These are phyloP conservation scores for Trididemnum miniatum DNA, from an alignment of 23 tunicate species.

Conservation along the genomic window DNA sequence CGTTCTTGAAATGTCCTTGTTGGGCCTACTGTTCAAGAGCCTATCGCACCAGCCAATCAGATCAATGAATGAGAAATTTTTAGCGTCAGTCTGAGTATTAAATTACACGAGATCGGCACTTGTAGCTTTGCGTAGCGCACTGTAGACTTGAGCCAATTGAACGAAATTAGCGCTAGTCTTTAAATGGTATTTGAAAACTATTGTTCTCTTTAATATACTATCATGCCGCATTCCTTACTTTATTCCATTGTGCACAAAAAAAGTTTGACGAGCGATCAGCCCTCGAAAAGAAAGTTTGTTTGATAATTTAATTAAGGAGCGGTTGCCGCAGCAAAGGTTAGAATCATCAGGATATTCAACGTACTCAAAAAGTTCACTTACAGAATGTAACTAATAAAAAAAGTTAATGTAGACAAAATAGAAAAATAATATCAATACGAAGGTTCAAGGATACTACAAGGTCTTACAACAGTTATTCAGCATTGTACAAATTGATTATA, in stretches of 20 bases:
- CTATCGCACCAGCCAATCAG: constrained; percentile 41
- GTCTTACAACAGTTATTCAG: no score
- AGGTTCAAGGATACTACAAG: no score
- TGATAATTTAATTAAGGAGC: background rate
- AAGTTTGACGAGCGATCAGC: no score
- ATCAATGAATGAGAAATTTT: background rate
- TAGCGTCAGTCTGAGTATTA: constrained; percentile 60
- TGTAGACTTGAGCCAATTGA: background rate
- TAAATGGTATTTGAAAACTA: background rate
- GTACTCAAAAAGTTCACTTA: no score
- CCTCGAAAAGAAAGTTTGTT: background rate
- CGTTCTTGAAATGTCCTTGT: constrained; percentile 83
- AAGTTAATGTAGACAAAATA: no score
- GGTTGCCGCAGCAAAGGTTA: no score
- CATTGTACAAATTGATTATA: no score
- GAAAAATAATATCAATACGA: no score
- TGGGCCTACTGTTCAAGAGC: constrained; percentile 23
- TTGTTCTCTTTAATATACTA: background rate
- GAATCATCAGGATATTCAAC: no score
- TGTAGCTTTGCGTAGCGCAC: background rate
- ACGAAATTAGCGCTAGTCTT: background rate
- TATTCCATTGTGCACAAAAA: no score
- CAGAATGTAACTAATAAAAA: no score
- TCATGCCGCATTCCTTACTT: background rate
- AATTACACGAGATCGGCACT: constrained; percentile 20